These are phyloP conservation scores for Leptinotarsa undecemlineata DNA, from an alignment of 1,140 invertebrate species.

Conservation along the genomic window DNA sequence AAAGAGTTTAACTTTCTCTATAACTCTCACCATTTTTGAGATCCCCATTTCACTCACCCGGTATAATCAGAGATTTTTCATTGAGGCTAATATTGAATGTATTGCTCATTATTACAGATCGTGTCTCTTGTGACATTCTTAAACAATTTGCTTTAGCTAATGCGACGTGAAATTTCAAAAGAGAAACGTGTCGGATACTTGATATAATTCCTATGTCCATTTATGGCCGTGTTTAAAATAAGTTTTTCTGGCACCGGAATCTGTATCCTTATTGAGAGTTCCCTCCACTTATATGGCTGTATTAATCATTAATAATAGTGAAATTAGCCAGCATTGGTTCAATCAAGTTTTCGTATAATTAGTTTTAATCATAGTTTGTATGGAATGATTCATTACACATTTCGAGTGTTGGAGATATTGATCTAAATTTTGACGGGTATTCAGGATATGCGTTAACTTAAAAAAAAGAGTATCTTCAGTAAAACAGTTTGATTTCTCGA, in stretches of 20 bases:
- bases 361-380: background rate
- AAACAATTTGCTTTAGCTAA: background rate
- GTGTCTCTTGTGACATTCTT: background rate
- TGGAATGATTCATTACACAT: background rate
- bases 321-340: background rate
- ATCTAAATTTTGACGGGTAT: background rate
- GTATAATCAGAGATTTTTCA: background rate
- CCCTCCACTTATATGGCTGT: background rate
- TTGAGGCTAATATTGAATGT: background rate
- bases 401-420: background rate
- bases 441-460: background rate
- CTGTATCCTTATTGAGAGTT: background rate
- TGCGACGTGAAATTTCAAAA: slow-evolving; percentile 1
- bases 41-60: too few relatives aligned
- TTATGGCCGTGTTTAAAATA: slow-evolving; percentile 1
- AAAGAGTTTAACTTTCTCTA: background rate
- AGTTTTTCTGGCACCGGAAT: slow-evolving; percentile 7
- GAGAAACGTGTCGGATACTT: background rate
- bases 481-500: too few relatives aligned
- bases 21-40: background rate
- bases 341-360: background rate
- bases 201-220: background rate
- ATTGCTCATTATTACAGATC: background rate
- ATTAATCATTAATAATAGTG: background rate
- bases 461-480: background rate